Percentiles rank a stretch among this genome's conserved stretches.
These are phyloP conservation scores for Agelastica alni DNA, from an alignment of 2,888 invertebrate genomes.

Conservation along the genomic window DNA sequence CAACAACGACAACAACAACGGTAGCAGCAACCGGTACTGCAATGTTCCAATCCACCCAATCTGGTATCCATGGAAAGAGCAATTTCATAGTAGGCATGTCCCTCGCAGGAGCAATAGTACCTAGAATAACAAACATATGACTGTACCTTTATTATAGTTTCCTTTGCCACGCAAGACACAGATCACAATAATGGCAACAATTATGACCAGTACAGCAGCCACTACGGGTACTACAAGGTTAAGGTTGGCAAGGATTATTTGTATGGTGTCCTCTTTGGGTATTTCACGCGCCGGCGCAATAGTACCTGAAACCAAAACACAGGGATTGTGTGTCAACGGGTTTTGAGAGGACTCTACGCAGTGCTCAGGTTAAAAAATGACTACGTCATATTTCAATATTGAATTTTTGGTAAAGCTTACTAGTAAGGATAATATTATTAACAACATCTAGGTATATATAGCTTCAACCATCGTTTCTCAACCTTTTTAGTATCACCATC, in stretches of 20 bases:
- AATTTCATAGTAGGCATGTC: constrained; percentile 60
- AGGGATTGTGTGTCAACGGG: constrained; percentile 36
- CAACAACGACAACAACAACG: constrained; percentile 86
- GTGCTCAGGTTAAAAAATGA: constrained; percentile 29
- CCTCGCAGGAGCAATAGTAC: constrained; percentile 79
- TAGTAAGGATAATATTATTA: too few relatives aligned
- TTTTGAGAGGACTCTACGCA: constrained; percentile 26
- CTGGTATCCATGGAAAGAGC: constrained; percentile 77
- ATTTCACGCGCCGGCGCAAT: constrained; percentile 89
- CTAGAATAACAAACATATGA: constrained; percentile 57
- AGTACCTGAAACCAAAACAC: constrained; percentile 81
- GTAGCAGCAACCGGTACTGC: constrained; percentile 89
- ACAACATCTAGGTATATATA: too few relatives aligned
- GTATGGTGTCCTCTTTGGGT: constrained; percentile 83
- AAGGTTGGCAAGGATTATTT: constrained; percentile 86
- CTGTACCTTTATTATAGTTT: constrained; percentile 80
- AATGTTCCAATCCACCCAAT: constrained; percentile 88
- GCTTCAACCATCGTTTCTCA: too few relatives aligned
- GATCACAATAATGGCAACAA: constrained; percentile 91
- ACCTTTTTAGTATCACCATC: too few relatives aligned
- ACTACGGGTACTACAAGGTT: constrained; percentile 93
- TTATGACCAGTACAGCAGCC: constrained; percentile 88
- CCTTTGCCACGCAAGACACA: constrained; percentile 87
- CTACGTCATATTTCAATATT: constrained; percentile 29
- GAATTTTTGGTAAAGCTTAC: constrained; percentile 27